Evolutionary conservation across 2,797 vertebrate genomes (phyloP), one percentile per base, ranked within the genome.

Genomic region (Hippocampus kuda): DNA sequence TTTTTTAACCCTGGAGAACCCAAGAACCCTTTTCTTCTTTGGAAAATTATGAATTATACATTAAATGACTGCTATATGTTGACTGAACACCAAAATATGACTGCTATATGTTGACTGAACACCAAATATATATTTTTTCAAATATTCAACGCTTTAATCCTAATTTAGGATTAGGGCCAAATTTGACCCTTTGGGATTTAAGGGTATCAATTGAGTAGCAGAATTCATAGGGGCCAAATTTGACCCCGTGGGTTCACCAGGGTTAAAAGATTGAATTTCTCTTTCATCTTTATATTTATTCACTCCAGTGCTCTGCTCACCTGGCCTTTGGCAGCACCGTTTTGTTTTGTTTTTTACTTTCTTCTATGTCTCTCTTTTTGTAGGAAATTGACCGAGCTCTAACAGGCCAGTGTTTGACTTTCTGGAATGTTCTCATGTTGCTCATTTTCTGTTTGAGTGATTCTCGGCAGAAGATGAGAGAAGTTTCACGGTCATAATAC

Each of bases 391-490:
- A 38, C 26, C 61, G n/a, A 63, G 72, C 65, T 48, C 62, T 70
- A 68, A 64, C 57, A 65, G 56, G 73, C 61, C 64, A 73, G 57
- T 46, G 24, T 75, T 62, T 78, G 68, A 73, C 71, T 78, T 71
- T 78, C 30, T 78, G 77, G 80, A 81, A 86, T 81, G 78, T 70
- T 68, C 70, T 69, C 9, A 61, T 77, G 76, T 75, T 76, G 57
- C 64, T 72, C 57, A 75, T 79, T 80, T 83, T 82, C 72, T 75
- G 69, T 81, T 63, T 70, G 68, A 81, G 41, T 48, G 42, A 16
- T 27, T 46, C 22, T 48, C 42, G 44, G 53, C 72, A 38, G 26
- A 57, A 68, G 59, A 75, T 78, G 71, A 70, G 68, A 70, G 62
- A n/a, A 13, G 44, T 67, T 34, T 65, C 38, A 34, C 15, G 34